phyloP scores from a whole-genome alignment of 1,140 invertebrate genomes.

The Drosophila aff. region DNA sequence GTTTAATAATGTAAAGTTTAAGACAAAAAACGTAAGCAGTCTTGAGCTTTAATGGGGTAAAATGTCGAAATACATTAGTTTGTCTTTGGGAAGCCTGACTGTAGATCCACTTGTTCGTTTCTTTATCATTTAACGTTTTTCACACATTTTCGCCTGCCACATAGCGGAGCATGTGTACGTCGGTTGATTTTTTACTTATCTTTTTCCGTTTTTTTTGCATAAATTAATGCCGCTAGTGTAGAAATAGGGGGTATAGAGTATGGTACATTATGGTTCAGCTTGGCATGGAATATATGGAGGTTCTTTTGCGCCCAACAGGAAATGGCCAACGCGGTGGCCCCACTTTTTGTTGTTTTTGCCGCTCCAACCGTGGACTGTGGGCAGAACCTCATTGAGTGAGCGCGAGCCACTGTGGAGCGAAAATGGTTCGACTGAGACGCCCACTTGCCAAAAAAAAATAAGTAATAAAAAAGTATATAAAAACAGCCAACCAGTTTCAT shows the following conservation, averaged over 20 bases:
- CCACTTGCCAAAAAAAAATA: conserved; percentile 31
- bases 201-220: conserved; percentile 35
- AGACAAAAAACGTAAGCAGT: too few relatives aligned
- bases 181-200: conserved; percentile 29
- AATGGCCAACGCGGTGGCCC: conserved; percentile 51
- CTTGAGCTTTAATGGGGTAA: too few relatives aligned
- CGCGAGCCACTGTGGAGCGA: conserved; percentile 32
- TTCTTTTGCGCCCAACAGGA: conserved; percentile 66
- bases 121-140: conserved; percentile 74
- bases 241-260: conserved; percentile 8
- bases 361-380: conserved; percentile 26
- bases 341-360: conserved; percentile 26
- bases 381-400: conserved; percentile 42
- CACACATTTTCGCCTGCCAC: conserved; percentile 56
- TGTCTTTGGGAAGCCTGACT: background rate
- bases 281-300: conserved; percentile 10
- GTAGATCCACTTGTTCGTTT: conserved; percentile 32
- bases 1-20: too few relatives aligned
- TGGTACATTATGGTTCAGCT: conserved; percentile 12
- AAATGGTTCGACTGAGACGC: conserved; percentile 46
- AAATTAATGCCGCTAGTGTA: conserved; percentile 48
- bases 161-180: conserved; percentile 28
- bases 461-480: background rate
- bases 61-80: background rate
- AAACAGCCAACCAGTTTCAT: conserved; percentile 41